These are phyloP conservation scores for Paramuricea clavata DNA, from an alignment of 92 coral and sea anemone genomes.

Conservation along the genomic window DNA sequence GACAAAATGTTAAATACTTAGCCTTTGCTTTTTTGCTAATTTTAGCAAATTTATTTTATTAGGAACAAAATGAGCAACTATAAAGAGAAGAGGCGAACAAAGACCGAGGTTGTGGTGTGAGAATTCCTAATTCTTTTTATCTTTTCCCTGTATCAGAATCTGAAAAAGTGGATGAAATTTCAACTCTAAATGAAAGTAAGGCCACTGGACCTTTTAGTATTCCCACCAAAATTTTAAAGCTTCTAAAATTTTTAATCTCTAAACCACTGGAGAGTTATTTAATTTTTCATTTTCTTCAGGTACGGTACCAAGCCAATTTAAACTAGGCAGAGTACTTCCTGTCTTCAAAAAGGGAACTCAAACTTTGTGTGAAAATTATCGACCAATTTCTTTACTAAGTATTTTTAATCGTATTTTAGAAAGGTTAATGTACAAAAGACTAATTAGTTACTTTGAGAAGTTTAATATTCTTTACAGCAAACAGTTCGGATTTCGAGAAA, in stretches of 20 bases:
- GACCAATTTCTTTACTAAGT: slow-evolving; percentile 13
- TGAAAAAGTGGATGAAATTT: slow-evolving; percentile 45
- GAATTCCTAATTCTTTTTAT: slow-evolving; percentile 44
- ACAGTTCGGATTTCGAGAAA: too few relatives aligned
- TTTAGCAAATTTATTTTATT: too few relatives aligned
- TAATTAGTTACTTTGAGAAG: too few relatives aligned
- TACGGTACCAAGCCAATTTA: too few relatives aligned
- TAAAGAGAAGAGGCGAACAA: too few relatives aligned
- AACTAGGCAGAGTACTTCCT: too few relatives aligned
- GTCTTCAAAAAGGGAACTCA: too few relatives aligned
- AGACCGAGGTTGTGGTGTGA: too few relatives aligned
- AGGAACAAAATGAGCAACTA: too few relatives aligned
- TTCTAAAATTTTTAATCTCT: slow-evolving; percentile 32
- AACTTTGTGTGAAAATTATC: slow-evolving; percentile 11
- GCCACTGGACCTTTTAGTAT: slow-evolving; percentile 60
- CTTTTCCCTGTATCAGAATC: slow-evolving; percentile 21
- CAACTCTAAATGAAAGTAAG: slow-evolving; percentile 31
- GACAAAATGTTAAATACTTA: too few relatives aligned
- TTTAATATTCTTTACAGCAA: too few relatives aligned
- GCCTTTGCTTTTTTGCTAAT: too few relatives aligned
- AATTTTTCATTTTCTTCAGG: slow-evolving; percentile 1
- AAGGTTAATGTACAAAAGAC: slow-evolving; percentile 60
- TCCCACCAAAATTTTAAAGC: slow-evolving; percentile 44
- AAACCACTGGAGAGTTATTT: slow-evolving; percentile 41
- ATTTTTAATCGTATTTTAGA: slow-evolving; percentile 54